Conservation (phyloP, 2,888 invertebrate genomes). For the Lasioglossum villosulum region DNA sequence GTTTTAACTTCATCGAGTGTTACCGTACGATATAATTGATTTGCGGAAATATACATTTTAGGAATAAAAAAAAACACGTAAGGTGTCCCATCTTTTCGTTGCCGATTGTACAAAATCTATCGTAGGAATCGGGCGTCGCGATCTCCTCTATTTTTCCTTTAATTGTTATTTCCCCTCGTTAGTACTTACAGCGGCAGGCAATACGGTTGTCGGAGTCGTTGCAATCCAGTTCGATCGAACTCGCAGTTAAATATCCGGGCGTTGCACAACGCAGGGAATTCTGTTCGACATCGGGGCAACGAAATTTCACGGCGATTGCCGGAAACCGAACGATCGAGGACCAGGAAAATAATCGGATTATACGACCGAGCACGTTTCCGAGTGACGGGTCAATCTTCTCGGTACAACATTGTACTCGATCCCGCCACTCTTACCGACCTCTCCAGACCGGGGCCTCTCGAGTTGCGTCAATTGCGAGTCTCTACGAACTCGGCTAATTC, state of each 20-base stretch:
- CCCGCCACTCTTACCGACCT: slow-evolving; percentile 30
- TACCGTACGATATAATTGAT: no score
- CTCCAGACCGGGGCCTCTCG: not conserved
- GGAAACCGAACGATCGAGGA: slow-evolving; percentile 52
- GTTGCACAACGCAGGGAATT: slow-evolving; percentile 67
- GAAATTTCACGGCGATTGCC: slow-evolving; percentile 62
- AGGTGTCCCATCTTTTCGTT: not conserved
- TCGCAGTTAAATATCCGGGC: slow-evolving; percentile 66
- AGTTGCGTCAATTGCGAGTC: slow-evolving; percentile 16
- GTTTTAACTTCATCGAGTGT: no score
- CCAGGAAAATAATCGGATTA: slow-evolving; percentile 73
- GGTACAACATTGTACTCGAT: slow-evolving; percentile 37
- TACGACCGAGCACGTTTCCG: slow-evolving; percentile 56
- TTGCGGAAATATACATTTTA: not conserved
- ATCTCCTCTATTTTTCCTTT: not conserved
- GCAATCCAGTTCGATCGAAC: slow-evolving; percentile 26
- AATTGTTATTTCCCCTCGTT: not conserved
- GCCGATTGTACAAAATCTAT: not conserved
- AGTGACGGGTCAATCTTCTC: slow-evolving; percentile 46
- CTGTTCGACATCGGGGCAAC: slow-evolving; percentile 46
- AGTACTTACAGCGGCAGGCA: not conserved
- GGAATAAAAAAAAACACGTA: not conserved
- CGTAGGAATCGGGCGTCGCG: no score
- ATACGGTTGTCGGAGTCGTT: not conserved
- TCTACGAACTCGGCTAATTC: slow-evolving; percentile 8